These are phyloP conservation scores for Ailurus styani DNA, from an alignment of 2,113 vertebrate genomes.

Conservation along the genomic window DNA sequence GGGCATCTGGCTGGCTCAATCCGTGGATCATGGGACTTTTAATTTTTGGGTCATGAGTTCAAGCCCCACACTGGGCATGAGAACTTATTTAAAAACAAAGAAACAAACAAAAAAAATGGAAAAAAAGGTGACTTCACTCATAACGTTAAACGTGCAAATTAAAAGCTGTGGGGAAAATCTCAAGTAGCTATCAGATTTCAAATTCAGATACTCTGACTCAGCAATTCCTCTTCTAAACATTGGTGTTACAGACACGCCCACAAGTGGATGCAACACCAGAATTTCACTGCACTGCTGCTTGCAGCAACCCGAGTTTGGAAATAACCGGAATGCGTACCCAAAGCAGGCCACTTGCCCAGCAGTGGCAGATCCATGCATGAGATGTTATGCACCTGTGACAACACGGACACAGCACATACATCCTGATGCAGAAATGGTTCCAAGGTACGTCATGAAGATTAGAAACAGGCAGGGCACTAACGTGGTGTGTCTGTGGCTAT, in stretches of 20 bases:
- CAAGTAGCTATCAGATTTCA: neutral
- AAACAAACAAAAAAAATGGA: neutral
- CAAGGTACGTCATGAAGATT: neutral
- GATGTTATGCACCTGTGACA: neutral
- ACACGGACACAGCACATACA: neutral
- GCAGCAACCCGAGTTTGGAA: neutral
- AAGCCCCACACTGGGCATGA: neutral
- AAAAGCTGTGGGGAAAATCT: neutral
- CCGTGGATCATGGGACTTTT: neutral
- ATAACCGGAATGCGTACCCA: neutral
- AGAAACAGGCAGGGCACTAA: neutral
- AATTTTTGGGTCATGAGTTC: neutral
- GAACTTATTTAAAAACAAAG: neutral
- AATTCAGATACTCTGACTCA: neutral
- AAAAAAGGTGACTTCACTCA: neutral
- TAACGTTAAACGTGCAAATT: neutral
- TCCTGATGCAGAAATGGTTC: neutral
- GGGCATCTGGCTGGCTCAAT: neutral
- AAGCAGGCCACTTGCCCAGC: neutral
- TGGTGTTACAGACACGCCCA: neutral
- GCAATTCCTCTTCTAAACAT: neutral
- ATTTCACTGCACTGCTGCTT: neutral
- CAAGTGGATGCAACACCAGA: neutral
- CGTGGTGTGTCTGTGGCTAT: neutral
- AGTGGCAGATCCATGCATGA: neutral